Percentiles rank a stretch among this genome's conserved stretches.
Conservation (phyloP, 2,797 vertebrate genomes). For the Gouania willdenowi region DNA sequence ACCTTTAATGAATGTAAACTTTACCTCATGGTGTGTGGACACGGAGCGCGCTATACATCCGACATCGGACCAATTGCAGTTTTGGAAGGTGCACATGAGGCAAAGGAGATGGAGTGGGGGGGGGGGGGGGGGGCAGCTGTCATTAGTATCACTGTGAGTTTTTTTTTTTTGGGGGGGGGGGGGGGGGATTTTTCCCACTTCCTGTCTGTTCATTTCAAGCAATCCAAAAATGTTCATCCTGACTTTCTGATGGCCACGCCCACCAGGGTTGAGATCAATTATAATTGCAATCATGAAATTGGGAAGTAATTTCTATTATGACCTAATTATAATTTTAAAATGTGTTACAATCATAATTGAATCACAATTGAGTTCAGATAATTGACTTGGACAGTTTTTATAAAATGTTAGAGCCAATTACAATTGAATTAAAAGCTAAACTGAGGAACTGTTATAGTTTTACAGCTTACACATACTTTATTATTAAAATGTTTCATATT, state of each 20-base stretch:
- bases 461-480: too few species aligned
- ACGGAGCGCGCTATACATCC: slow-evolving; percentile 58
- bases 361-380: too few species aligned
- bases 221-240: slow-evolving; percentile 38
- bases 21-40: slow-evolving; percentile 74
- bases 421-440: too few species aligned
- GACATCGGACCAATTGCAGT: slow-evolving; percentile 71
- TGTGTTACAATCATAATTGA: too few species aligned
- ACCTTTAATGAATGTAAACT: slow-evolving; percentile 73
- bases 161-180: slow-evolving; percentile 35
- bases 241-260: slow-evolving; percentile 41
- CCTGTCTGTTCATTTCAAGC: slow-evolving; percentile 25
- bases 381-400: too few species aligned
- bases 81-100: slow-evolving; percentile 45
- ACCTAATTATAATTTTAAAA: too few species aligned
- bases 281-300: too few species aligned
- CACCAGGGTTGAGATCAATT: too few species aligned
- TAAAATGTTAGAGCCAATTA: too few species aligned
- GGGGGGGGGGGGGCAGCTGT: slow-evolving; percentile 32
- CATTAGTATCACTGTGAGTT: slow-evolving; percentile 40
- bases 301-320: too few species aligned
- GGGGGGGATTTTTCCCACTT: slow-evolving; percentile 18
- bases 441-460: too few species aligned
- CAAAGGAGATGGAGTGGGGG: slow-evolving; percentile 8
- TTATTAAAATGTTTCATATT: too few species aligned